Evolutionary conservation across 2,888 invertebrate species (phyloP), one percentile per base, ranked within the genome.

Genomic region (Lottia gigantea): DNA sequence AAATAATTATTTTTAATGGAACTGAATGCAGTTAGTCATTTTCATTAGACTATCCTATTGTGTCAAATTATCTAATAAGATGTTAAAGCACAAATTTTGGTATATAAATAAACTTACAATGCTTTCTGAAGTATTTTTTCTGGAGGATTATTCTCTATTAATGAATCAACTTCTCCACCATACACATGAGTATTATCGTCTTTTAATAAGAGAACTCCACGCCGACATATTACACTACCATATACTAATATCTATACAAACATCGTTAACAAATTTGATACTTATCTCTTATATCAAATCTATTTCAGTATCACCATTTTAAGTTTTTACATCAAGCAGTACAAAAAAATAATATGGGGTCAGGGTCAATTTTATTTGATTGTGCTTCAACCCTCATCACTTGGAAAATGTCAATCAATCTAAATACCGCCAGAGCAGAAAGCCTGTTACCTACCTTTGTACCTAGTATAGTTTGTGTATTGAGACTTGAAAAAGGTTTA

Each of bases 91-190:
- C 31, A 31, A 31, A 31, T 31, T 3, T 31, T 31, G 31, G 31
- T 3, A 31, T n/a, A n/a, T n/a, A n/a, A n/a, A n/a, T n/a, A 62
- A 23, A 78, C 82, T 75, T 76, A 84, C 85, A 85, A 80, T n/a
- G 82, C 81, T 64, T 74, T 72, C 70, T 82, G 74, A 7, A 85
- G 72, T 23, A 76, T 70, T 23, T 76, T 76, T 11, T 75, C 62
- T 0, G 76, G 74, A 16, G 81, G 80, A 74, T 85, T 85, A 7
- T 77, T 71, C 71, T 86, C 85, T 12, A 81, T 74, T 61, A 87
- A 71, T 0, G 79, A 91, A 64, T 93, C 92, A 0, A 94, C 93
- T 87, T 94, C 93, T 0, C 95, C 95, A 0, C 94, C 94, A 0
- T 94, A 85, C 71, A 93, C 87, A 75, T 91, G 90, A 7, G 94